Conservation (phyloP, 1,140 invertebrate genomes). For the Polypedilum pembai region DNA sequence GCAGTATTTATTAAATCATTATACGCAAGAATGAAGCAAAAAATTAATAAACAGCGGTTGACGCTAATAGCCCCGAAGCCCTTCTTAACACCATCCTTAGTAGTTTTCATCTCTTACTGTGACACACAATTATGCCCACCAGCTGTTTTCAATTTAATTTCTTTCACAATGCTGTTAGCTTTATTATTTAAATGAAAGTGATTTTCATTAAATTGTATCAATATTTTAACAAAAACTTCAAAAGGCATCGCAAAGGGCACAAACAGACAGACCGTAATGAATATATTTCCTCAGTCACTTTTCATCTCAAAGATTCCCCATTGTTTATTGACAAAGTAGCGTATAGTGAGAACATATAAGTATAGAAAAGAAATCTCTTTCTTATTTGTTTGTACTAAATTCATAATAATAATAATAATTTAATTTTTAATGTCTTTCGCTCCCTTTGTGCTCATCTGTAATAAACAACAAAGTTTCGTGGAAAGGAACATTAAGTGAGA, state of each 20-base stretch:
- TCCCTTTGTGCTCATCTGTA: neutral
- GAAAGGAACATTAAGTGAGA: neutral
- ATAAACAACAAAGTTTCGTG: neutral
- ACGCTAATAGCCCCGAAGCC: neutral
- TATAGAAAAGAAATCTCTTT: too few species aligned
- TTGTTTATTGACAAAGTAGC: slow-evolving; percentile 27
- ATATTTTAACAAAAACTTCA: slow-evolving; percentile 22
- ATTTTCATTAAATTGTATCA: slow-evolving; percentile 27
- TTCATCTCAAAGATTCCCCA: slow-evolving; percentile 15
- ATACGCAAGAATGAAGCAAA: neutral
- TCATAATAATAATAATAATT: slow-evolving; percentile 24
- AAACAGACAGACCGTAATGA: neutral
- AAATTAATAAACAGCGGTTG: neutral
- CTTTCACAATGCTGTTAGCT: neutral
- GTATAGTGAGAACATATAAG: neutral
- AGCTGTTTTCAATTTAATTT: slow-evolving; percentile 19
- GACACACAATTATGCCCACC: neutral
- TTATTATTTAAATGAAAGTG: slow-evolving; percentile 27
- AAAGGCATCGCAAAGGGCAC: neutral
- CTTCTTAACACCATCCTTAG: slow-evolving; percentile 24
- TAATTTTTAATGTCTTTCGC: slow-evolving; percentile 28
- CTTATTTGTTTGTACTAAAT: neutral
- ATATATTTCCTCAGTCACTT: neutral
- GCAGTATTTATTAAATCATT: slow-evolving; percentile 7
- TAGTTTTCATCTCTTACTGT: neutral